These are phyloP conservation scores for Choloepus didactylus DNA, from an alignment of 2,797 vertebrate genomes.

Conservation along the genomic window DNA sequence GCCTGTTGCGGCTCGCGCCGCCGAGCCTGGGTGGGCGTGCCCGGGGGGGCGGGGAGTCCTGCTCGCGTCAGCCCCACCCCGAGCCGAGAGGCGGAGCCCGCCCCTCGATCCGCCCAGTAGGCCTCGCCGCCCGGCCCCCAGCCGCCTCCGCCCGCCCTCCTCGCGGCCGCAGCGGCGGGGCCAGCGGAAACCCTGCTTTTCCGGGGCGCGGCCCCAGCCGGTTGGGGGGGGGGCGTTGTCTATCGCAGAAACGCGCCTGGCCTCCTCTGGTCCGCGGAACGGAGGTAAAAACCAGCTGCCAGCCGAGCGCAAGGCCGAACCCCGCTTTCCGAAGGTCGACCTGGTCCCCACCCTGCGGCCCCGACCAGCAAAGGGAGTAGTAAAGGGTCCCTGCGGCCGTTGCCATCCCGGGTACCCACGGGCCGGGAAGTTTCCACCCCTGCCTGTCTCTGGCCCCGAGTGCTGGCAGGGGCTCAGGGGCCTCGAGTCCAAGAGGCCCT, in stretches of 20 bases:
- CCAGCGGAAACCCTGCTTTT: constrained; percentile 77
- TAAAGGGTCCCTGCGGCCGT: background rate
- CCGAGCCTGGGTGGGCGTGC: constrained; percentile 79
- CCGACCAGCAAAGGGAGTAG: background rate
- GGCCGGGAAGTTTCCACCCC: background rate
- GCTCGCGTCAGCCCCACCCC: constrained; percentile 56
- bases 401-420: background rate
- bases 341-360: background rate
- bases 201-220: constrained; percentile 73
- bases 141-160: background rate
- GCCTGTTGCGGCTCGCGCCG: constrained; percentile 79
- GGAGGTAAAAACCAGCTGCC: rapidly evolving
- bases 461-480: background rate
- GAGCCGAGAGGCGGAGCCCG: constrained; percentile 30
- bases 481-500: background rate
- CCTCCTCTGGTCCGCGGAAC: background rate
- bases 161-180: background rate
- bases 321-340: too few relatives aligned
- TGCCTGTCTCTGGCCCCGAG: background rate
- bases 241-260: constrained; percentile 19
- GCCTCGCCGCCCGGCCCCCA: rapidly evolving
- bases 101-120: rapidly evolving
- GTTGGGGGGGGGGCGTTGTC: background rate
- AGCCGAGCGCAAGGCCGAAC: too few relatives aligned
- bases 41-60: constrained; percentile 48